These are phyloP conservation scores for Cloeon dipterum DNA, from an alignment of 2,888 invertebrate species.

Conservation along the genomic window DNA sequence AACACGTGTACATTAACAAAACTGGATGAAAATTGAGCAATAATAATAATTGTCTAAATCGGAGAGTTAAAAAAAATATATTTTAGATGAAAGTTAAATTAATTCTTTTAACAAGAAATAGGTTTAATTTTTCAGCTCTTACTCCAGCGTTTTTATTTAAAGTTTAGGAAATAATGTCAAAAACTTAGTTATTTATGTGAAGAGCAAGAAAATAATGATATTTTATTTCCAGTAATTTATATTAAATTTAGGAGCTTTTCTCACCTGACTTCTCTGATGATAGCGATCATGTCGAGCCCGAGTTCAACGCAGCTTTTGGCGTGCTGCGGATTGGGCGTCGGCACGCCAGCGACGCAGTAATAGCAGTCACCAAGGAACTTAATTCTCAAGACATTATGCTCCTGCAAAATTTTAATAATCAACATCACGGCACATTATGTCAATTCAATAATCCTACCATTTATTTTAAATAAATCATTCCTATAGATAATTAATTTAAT, in stretches of 20 bases:
- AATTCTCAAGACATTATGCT: conserved; percentile 56
- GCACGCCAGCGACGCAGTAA: conserved; percentile 77
- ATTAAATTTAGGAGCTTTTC: conserved; percentile 1
- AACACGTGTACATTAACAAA: background rate
- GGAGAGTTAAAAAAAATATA: background rate
- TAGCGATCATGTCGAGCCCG: conserved; percentile 80
- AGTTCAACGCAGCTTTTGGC: conserved; percentile 78
- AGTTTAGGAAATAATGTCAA: background rate
- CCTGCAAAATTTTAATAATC: too few relatives aligned
- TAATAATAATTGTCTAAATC: background rate
- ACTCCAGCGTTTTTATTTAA: too few relatives aligned
- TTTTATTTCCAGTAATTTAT: background rate
- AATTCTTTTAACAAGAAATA: too few relatives aligned
- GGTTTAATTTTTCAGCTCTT: too few relatives aligned
- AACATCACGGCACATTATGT: conserved; percentile 12
- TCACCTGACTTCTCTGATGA: conserved; percentile 60
- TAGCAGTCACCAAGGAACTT: conserved; percentile 90
- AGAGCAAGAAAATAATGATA: conserved; percentile 16
- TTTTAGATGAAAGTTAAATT: too few relatives aligned
- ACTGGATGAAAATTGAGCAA: background rate
- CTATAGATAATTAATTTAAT: too few relatives aligned
- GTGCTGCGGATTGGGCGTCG: conserved; percentile 50
- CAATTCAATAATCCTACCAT: background rate
- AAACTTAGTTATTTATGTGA: conserved; percentile 71
- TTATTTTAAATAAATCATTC: too few relatives aligned